Base-by-base conservation (phyloP, 1,140 invertebrate genomes). In the Anoplolepis gracilipes region DNA sequence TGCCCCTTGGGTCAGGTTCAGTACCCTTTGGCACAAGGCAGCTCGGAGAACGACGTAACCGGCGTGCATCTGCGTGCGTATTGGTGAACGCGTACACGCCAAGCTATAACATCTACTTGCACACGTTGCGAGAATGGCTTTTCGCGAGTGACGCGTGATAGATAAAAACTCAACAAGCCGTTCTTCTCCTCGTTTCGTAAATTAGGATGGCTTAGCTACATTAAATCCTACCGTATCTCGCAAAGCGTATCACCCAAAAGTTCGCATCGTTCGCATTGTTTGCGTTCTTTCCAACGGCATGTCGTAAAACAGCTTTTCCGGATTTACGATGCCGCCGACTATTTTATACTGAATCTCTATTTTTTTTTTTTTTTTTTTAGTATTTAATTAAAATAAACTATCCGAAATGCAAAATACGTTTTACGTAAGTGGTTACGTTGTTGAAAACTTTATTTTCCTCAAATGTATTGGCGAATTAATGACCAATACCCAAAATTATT, bases 1-100 rank as follows among this genome's bases (percentile, higher is more conserved):
- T 94, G 94, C 92, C 94, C 93, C 91, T 92, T 92, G 92, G 93
- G 92, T 94, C 92, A 92, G 94, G 94, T 94, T 95, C 94, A 94
- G 90, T 94, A 94, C 93, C 94, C 94, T 94, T 94, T 94, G 91
- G 86, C 89, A 89, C 90, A 86, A 86, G 86, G 76, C 88, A 84
- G 16, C 87, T 84, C 87, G 84, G 62, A 88, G 77, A 82, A 82
- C 78, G 78, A 82, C 84, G 76, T 78, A 88, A 70, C 85, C 85
- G 81, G 77, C 86, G 78, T 78, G 86, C 88, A 85, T 79, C 69
- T 65, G 78, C 86, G 79, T 59, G 70, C 81, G 77, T 75, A 62
- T 61, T 65, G 62, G 85, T 75, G 86, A 42, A 82, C 49, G 84
- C 46, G 59, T 53, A 36, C 69, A 70, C 76, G 84, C 79, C 33